phyloP scores from a whole-genome alignment of 2,888 invertebrate genomes.

The Aromia moschata region DNA sequence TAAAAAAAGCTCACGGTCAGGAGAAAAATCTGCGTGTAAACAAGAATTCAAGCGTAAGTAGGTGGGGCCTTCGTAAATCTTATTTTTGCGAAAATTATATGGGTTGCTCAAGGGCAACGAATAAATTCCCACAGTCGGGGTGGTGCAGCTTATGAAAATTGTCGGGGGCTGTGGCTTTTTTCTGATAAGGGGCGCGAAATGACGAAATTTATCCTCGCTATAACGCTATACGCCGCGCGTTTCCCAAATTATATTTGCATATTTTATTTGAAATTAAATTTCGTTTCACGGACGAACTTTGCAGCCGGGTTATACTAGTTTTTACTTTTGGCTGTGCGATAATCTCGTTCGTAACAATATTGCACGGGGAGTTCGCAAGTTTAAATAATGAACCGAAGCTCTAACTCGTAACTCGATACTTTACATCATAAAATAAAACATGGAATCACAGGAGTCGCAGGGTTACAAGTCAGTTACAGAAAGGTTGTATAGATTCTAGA shows the following conservation, averaged over 20 bases:
- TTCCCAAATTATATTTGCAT: constrained; percentile 11
- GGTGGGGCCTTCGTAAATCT: constrained; percentile 40
- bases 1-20: neutral
- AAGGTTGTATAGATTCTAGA: too few species aligned
- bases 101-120: constrained; percentile 45
- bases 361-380: too few species aligned
- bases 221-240: constrained; percentile 3
- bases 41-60: neutral
- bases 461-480: too few species aligned
- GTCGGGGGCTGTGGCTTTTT: constrained; percentile 48
- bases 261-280: constrained; percentile 24
- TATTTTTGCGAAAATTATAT: constrained; percentile 44
- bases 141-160: constrained; percentile 48
- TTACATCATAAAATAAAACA: too few species aligned
- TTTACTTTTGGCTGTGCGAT: too few species aligned
- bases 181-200: constrained; percentile 38
- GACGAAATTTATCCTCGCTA: constrained; percentile 13
- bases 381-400: too few species aligned
- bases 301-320: neutral
- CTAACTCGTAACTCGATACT: too few species aligned
- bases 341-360: too few species aligned
- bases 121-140: constrained; percentile 49
- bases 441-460: too few species aligned
- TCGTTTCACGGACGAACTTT: neutral
- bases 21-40: neutral